These are phyloP conservation scores for Arizona elegans DNA, from an alignment of 2,113 vertebrate species.

Conservation along the genomic window DNA sequence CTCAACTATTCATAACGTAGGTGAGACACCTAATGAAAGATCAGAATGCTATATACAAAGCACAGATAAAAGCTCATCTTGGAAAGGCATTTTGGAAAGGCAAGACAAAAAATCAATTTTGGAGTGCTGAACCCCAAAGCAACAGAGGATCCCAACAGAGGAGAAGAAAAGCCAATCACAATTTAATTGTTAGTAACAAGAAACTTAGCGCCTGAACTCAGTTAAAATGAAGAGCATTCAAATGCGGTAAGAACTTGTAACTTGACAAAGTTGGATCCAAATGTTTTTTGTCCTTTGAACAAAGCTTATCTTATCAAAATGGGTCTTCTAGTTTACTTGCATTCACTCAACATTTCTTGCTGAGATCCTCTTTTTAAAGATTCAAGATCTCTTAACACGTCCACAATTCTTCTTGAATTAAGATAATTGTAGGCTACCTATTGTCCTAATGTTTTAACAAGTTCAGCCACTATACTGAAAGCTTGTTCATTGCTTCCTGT, in stretches of 20 bases:
- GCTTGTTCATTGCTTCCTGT: not conserved
- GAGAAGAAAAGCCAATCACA: not conserved
- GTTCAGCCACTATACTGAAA: not conserved
- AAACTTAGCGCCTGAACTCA: not conserved
- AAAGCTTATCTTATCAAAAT: not conserved
- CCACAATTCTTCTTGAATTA: not conserved
- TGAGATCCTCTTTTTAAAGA: not conserved
- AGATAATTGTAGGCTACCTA: not conserved
- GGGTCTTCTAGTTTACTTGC: not conserved
- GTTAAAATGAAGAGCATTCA: not conserved
- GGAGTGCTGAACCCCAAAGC: not conserved
- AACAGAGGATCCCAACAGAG: not conserved
- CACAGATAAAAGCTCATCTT: not conserved
- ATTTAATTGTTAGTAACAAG: not conserved
- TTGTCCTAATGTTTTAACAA: too few relatives aligned
- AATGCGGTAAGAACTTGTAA: not conserved
- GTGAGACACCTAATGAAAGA: not conserved
- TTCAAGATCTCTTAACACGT: not conserved
- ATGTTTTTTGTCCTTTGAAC: not conserved
- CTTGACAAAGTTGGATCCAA: not conserved
- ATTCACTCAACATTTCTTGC: not conserved
- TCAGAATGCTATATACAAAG: not conserved
- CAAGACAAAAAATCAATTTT: not conserved
- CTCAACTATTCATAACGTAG: not conserved
- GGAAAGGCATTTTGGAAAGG: not conserved